Conservation (phyloP, 2,888 invertebrate species). For the Ptychoptera contaminata region DNA sequence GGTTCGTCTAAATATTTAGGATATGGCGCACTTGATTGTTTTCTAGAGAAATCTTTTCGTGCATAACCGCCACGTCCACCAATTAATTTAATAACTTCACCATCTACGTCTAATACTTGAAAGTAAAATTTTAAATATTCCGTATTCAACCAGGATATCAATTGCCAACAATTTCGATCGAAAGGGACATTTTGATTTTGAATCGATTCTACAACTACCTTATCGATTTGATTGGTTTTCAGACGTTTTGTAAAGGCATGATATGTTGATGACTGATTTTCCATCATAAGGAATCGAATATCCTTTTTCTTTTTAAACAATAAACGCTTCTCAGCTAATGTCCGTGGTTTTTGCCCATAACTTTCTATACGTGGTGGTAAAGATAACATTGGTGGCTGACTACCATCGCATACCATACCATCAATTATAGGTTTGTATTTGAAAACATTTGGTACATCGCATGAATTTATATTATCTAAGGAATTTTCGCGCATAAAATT, state of each 20-base stretch:
- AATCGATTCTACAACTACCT: slow-evolving; percentile 17
- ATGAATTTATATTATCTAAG: slow-evolving; percentile 20
- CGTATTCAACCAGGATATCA: slow-evolving; percentile 25
- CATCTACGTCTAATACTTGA: slow-evolving; percentile 22
- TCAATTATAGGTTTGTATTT: slow-evolving; percentile 12
- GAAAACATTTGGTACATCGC: background rate
- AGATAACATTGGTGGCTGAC: slow-evolving; percentile 22
- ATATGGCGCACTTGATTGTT: slow-evolving; percentile 15
- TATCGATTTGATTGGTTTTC: slow-evolving; percentile 20
- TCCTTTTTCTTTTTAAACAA: slow-evolving; percentile 27
- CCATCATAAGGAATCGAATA: slow-evolving; percentile 27
- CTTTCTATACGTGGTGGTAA: slow-evolving; percentile 25
- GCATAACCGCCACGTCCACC: slow-evolving; percentile 24
- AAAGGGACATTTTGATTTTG: slow-evolving; percentile 23
- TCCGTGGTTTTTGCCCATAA: slow-evolving; percentile 29
- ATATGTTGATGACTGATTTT: slow-evolving; percentile 28
- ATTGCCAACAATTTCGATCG: slow-evolving; percentile 26
- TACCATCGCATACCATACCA: slow-evolving; percentile 22
- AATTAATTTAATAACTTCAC: slow-evolving; percentile 18
- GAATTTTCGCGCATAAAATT: slow-evolving; percentile 33
- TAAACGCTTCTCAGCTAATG: slow-evolving; percentile 36
- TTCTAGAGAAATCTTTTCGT: slow-evolving; percentile 15
- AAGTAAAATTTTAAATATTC: slow-evolving; percentile 25
- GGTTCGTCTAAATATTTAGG: too few species aligned
- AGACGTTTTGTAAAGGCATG: slow-evolving; percentile 24